phyloP scores from a whole-genome alignment of 2,797 vertebrate genomes.

The Chanos chanos region DNA sequence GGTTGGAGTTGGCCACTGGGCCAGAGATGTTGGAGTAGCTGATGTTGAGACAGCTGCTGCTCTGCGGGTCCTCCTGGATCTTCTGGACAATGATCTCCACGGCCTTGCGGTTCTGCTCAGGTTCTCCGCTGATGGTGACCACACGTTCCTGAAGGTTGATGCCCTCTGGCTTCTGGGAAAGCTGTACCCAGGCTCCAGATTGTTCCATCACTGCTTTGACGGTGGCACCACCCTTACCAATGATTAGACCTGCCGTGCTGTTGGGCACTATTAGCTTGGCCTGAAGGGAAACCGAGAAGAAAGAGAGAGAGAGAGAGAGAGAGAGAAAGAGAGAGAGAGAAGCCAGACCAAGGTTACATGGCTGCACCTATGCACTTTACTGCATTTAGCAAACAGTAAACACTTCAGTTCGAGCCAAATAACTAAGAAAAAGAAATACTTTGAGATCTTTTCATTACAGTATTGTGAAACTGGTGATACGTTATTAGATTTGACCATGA shows the following conservation, averaged over 20 bases:
- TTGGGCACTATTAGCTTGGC: conserved; percentile 94
- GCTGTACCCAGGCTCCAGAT: conserved; percentile 94
- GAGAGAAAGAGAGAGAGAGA: conserved; percentile 18
- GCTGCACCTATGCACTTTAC: too few species aligned
- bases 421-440: too few species aligned
- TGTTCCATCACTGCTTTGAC: conserved; percentile 95
- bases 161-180: conserved; percentile 93
- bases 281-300: conserved; percentile 58
- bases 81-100: conserved; percentile 94
- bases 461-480: too few species aligned
- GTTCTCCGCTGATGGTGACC: conserved; percentile 92
- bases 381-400: too few species aligned
- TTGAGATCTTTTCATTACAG: too few species aligned
- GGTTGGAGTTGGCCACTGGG: conserved; percentile 94
- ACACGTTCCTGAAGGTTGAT: conserved; percentile 94
- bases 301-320: conserved; percentile 39
- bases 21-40: conserved; percentile 93
- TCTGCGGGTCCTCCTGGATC: conserved; percentile 94
- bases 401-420: too few species aligned
- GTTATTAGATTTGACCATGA: too few species aligned
- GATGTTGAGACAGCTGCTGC: conserved; percentile 94
- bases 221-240: conserved; percentile 90
- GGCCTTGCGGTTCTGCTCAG: conserved; percentile 89
- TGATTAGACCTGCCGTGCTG: conserved; percentile 92
- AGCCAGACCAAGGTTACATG: too few species aligned